These are phyloP conservation scores for Drosophila neoperkinsi DNA, from an alignment of 2,888 invertebrate genomes.

Conservation along the genomic window DNA sequence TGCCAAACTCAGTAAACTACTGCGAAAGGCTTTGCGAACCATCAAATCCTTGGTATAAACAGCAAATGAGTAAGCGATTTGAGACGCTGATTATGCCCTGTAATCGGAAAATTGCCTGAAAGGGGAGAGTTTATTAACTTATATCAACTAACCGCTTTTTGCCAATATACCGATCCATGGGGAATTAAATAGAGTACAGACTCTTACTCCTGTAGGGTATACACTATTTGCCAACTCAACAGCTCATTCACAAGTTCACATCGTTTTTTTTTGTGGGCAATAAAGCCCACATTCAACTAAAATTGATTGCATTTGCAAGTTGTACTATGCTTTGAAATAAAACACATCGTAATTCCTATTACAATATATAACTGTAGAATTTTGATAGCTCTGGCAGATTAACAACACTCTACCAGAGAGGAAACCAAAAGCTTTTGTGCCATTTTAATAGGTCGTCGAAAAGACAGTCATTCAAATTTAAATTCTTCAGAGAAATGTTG, in stretches of 20 bases:
- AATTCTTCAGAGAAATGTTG: slow-evolving; percentile 61
- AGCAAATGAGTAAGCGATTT: slow-evolving; percentile 5
- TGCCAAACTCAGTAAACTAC: slow-evolving; percentile 8
- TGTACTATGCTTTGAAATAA: slow-evolving; percentile 22
- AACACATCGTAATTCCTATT: slow-evolving; percentile 39
- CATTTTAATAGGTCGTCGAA: slow-evolving; percentile 38
- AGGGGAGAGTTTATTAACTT: not conserved
- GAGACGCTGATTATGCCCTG: not conserved
- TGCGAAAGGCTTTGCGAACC: slow-evolving; percentile 18
- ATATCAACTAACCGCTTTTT: not conserved
- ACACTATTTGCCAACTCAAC: not conserved
- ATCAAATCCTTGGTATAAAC: slow-evolving; percentile 3
- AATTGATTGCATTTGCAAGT: slow-evolving; percentile 8
- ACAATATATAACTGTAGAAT: slow-evolving; percentile 51
- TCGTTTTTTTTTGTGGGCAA: not conserved
- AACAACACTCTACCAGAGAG: slow-evolving; percentile 34
- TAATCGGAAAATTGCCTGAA: not conserved
- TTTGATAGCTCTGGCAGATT: slow-evolving; percentile 45
- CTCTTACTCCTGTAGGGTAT: not conserved
- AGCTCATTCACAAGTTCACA: not conserved
- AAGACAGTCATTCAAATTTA: slow-evolving; percentile 33
- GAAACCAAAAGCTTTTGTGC: slow-evolving; percentile 43
- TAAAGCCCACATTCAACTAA: not conserved
- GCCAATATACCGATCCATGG: not conserved
- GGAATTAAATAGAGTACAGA: not conserved